Conservation (phyloP, 2,113 vertebrate species). For the Grus americana region DNA sequence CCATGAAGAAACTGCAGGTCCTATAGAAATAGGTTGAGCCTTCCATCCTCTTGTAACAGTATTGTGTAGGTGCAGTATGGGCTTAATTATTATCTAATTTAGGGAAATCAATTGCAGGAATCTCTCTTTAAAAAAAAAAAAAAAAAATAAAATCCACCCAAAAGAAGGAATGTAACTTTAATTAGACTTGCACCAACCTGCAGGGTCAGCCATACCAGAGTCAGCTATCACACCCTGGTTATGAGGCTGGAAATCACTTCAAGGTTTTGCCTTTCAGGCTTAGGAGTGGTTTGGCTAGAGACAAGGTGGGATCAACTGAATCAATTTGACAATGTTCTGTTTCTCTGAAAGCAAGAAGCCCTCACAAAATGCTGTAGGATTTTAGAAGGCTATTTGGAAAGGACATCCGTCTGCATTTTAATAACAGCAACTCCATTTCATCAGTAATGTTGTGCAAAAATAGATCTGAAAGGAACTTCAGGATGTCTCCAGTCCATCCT, state of each 20-base stretch:
- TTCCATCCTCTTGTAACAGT: background rate
- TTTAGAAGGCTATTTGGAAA: background rate
- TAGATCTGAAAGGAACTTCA: background rate
- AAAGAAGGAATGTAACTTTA: background rate
- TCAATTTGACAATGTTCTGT: background rate
- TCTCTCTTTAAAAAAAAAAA: background rate
- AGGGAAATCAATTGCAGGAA: background rate
- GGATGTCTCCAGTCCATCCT: background rate
- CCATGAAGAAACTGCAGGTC: background rate
- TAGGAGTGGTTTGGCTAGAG: background rate
- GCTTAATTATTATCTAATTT: background rate
- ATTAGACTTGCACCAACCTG: background rate
- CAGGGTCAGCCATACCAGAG: background rate
- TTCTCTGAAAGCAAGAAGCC: background rate
- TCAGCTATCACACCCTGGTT: background rate
- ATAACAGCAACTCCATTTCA: background rate
- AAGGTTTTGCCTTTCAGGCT: background rate
- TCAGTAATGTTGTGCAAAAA: background rate
- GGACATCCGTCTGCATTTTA: background rate
- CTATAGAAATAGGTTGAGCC: background rate
- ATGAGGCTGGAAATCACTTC: background rate
- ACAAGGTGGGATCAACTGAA: background rate
- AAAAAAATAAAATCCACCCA: background rate
- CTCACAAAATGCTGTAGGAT: background rate
- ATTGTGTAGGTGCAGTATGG: background rate